A percentile compares a stretch with the other conserved stretches of the same genome.
phyloP scores from a whole-genome alignment of 2,888 invertebrate species.

The Ophioninae sp. region DNA sequence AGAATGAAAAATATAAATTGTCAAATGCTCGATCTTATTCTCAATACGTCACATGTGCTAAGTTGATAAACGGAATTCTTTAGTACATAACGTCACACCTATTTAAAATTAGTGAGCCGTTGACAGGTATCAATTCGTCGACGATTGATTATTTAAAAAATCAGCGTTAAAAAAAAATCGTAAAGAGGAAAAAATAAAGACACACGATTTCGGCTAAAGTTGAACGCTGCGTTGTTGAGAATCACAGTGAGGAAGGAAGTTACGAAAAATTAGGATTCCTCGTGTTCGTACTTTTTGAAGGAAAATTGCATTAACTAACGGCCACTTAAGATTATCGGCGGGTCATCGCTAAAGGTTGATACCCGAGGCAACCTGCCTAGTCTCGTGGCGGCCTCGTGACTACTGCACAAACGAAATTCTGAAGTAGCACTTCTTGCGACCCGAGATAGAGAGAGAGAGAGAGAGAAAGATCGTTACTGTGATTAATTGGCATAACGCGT shows the following conservation, averaged over 20 bases:
- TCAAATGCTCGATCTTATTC: background rate
- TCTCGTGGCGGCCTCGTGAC: constrained; percentile 3
- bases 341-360: constrained; percentile 35
- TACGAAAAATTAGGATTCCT: background rate
- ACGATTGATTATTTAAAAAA: too few species aligned
- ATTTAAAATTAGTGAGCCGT: too few species aligned
- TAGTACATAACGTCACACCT: background rate
- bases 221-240: too few species aligned
- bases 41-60: background rate
- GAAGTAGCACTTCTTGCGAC: constrained; percentile 40
- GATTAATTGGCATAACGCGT: constrained; percentile 49
- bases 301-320: constrained; percentile 33
- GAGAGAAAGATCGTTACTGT: constrained; percentile 22
- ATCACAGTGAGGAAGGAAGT: too few species aligned
- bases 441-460: constrained; percentile 11
- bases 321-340: constrained; percentile 32
- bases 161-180: too few species aligned
- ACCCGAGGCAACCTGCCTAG: constrained; percentile 21
- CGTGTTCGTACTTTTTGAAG: constrained; percentile 5
- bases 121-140: too few species aligned
- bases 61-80: background rate
- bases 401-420: constrained; percentile 21
- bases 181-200: too few species aligned
- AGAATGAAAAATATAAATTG: background rate
- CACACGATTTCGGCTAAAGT: too few species aligned